Base-by-base conservation (phyloP, 2,888 invertebrate species). In the Latrodectus hesperus region DNA sequence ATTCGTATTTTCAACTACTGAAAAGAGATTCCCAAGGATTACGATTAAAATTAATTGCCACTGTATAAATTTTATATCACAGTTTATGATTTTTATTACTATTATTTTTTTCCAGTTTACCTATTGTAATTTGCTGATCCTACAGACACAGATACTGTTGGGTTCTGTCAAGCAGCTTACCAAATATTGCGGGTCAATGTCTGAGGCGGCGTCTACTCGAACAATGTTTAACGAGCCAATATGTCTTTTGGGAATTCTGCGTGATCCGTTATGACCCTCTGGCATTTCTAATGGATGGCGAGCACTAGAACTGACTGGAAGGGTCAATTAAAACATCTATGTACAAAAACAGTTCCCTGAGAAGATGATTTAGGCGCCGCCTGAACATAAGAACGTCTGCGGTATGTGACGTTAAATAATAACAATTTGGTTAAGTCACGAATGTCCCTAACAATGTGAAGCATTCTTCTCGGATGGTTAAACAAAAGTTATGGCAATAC, bases 221-320 rank as follows among this genome's bases (percentile, higher is more conserved):
- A 82, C 76, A 51, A 64, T 51, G 53, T 67, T 64, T 52, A 64
- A 64, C 75, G 70, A 74, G 17, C 17, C 17, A 51, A 51, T 65
- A 16, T 72, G 17, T 72, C 72, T 60, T 68, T 17, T 17, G 51
- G 76, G 38, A 38, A n/a, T 55, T 76, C 17, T 83, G 75, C 83
- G 83, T 83, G 83, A 83, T 71, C 83, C 76, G 83, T 83, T 83
- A 83, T 71, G 71, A 14, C 70, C 64, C n/a, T 22, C 65, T 22
- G 51, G 68, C 74, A 12, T 60, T 16, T 26, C 16, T 74, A 70
- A 74, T 82, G 53, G 82, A 38, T 70, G 53, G 51, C 17, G 12
- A 75, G 64, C 0, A 60, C 53, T 26, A 68, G 64, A 67, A 53
- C 55, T 65, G 64, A 26, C 38, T 75, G 75, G 51, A 82, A 74